These are phyloP conservation scores for Bucco capensis DNA, from an alignment of 2,113 vertebrate genomes.

Conservation along the genomic window DNA sequence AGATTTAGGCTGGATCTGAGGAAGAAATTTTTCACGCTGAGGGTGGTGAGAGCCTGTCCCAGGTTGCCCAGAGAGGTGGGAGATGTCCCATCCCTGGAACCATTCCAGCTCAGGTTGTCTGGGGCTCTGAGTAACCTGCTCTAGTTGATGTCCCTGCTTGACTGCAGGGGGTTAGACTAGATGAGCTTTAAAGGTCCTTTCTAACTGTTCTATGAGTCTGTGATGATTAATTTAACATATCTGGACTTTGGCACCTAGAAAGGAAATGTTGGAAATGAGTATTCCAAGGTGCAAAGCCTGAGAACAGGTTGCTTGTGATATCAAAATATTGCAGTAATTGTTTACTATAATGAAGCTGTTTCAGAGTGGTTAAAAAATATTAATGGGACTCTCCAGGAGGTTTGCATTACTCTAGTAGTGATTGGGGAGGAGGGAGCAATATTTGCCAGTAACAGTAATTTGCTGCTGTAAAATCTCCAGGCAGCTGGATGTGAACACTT, in stretches of 20 bases:
- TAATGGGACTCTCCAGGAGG: background rate
- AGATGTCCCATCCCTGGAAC: no score
- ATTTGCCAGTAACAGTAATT: background rate
- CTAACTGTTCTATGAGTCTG: no score
- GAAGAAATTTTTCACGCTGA: no score
- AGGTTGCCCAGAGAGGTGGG: no score
- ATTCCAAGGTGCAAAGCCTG: background rate
- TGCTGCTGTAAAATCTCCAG: background rate
- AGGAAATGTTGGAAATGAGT: accelerated
- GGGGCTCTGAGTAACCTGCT: no score
- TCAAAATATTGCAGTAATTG: background rate
- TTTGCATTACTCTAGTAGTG: background rate
- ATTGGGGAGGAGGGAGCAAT: background rate
- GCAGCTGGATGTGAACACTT: background rate
- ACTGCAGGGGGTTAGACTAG: no score
- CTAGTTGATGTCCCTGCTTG: no score
- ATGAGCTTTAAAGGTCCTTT: no score
- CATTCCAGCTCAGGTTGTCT: no score
- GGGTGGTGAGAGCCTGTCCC: no score
- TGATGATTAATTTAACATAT: background rate
- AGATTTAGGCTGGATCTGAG: no score
- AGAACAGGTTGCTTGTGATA: background rate
- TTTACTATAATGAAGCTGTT: background rate
- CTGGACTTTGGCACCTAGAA: background rate
- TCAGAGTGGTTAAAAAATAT: background rate